These are phyloP conservation scores for Dromas ardeola DNA, from an alignment of 2,113 vertebrate genomes.

Conservation along the genomic window DNA sequence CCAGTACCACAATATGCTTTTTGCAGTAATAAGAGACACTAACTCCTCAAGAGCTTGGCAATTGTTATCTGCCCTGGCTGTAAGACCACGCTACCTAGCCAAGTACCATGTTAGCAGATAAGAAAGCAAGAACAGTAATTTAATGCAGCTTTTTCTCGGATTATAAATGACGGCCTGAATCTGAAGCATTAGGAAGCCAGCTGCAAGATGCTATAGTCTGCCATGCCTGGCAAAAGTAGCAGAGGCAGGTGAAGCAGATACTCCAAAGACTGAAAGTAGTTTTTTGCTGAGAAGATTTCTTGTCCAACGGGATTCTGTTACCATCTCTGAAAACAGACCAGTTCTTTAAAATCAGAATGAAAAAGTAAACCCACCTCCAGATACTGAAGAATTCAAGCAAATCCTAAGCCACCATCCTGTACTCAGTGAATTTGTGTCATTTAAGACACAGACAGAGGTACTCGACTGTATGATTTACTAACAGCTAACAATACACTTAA, in stretches of 20 bases:
- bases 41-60: neutral
- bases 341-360: neutral
- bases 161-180: neutral
- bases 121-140: neutral
- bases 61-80: neutral
- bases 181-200: neutral
- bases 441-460: neutral
- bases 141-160: neutral
- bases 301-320: neutral
- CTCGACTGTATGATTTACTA: neutral
- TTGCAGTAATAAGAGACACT: neutral
- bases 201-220: neutral
- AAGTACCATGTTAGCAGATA: neutral
- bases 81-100: neutral
- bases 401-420: neutral
- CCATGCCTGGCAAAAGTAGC: neutral
- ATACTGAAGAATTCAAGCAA: neutral
- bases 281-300: neutral
- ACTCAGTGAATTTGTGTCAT: neutral
- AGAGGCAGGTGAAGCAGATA: neutral
- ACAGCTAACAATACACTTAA: neutral
- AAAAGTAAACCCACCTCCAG: neutral
- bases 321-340: neutral
- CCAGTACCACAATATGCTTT: neutral
- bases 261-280: accelerated